A percentile compares a stretch with the other conserved stretches of the same genome.
These are phyloP conservation scores for Glaucopsyche alexis DNA, from an alignment of 2,888 invertebrate species.

Conservation along the genomic window DNA sequence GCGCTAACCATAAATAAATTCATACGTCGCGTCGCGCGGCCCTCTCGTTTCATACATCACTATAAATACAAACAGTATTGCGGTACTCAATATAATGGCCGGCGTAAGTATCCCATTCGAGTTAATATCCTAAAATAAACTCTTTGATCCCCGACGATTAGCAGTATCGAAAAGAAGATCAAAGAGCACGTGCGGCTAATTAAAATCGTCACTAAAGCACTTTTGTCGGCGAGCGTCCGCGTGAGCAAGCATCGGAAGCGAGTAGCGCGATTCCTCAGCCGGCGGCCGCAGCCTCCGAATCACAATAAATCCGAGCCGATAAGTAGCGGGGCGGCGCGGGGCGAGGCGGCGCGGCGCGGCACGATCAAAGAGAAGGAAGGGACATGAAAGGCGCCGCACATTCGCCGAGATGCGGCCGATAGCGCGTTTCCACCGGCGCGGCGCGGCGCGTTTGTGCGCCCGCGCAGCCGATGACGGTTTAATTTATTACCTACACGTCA, in stretches of 20 bases:
- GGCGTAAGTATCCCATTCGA: constrained; percentile 11
- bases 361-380: constrained; percentile 72
- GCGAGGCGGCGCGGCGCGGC: constrained; percentile 46
- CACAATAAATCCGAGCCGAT: constrained; percentile 80
- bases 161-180: constrained; percentile 39
- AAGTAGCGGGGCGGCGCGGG: constrained; percentile 75
- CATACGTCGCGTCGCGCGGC: not conserved
- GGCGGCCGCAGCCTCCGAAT: constrained; percentile 65
- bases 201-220: constrained; percentile 41
- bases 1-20: constrained; percentile 4
- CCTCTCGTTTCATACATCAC: not conserved
- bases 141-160: constrained; percentile 32
- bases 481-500: constrained; percentile 63
- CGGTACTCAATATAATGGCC: constrained; percentile 19
- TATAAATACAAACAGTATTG: constrained; percentile 13
- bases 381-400: constrained; percentile 73
- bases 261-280: constrained; percentile 37
- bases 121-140: constrained; percentile 28
- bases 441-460: constrained; percentile 58
- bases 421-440: constrained; percentile 63
- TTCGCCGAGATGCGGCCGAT: constrained; percentile 58
- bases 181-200: constrained; percentile 41
- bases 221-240: constrained; percentile 54
- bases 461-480: constrained; percentile 55
- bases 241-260: constrained; percentile 50